These are phyloP conservation scores for Puntigrus tetrazona DNA, from an alignment of 2,113 vertebrate species.

Conservation along the genomic window DNA sequence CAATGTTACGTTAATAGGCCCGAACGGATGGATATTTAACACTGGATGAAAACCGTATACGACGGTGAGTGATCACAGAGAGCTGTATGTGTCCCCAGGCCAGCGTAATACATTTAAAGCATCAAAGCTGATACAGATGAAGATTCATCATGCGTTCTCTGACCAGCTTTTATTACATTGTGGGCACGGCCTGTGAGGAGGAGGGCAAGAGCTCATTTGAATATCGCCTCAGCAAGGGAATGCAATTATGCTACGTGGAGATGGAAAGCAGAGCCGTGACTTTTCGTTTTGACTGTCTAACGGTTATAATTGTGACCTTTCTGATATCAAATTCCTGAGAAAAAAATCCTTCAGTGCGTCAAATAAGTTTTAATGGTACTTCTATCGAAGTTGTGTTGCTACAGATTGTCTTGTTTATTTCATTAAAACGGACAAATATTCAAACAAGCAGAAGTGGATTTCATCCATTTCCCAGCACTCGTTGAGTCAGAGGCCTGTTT, in stretches of 20 bases:
- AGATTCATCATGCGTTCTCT: constrained; percentile 42
- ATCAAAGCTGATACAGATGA: constrained; percentile 35
- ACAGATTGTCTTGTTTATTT: constrained; percentile 19
- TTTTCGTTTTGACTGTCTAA: constrained; percentile 31
- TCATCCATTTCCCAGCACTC: not conserved
- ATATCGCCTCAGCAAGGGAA: constrained; percentile 19
- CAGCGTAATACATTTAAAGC: constrained; percentile 37
- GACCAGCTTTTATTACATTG: constrained; percentile 37
- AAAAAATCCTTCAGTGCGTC: not conserved
- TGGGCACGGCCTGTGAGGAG: constrained; percentile 29
- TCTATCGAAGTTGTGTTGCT: not conserved
- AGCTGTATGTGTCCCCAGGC: constrained; percentile 17
- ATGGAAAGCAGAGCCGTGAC: not conserved
- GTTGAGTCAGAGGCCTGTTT: constrained; percentile 12
- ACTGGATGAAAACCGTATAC: constrained; percentile 19
- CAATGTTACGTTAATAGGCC: not conserved
- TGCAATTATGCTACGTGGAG: not conserved
- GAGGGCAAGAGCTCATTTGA: constrained; percentile 46
- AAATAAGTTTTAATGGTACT: not conserved
- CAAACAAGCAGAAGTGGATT: constrained; percentile 10
- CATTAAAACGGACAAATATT: constrained; percentile 7
- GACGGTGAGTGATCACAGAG: constrained; percentile 40
- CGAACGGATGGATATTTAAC: constrained; percentile 46
- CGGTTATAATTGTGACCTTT: constrained; percentile 27
- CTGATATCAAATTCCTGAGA: constrained; percentile 4